A percentile compares a stretch with the other conserved stretches of the same genome.
phyloP scores from a whole-genome alignment of 2,888 invertebrate genomes.

The Drosophila tanythrix region DNA sequence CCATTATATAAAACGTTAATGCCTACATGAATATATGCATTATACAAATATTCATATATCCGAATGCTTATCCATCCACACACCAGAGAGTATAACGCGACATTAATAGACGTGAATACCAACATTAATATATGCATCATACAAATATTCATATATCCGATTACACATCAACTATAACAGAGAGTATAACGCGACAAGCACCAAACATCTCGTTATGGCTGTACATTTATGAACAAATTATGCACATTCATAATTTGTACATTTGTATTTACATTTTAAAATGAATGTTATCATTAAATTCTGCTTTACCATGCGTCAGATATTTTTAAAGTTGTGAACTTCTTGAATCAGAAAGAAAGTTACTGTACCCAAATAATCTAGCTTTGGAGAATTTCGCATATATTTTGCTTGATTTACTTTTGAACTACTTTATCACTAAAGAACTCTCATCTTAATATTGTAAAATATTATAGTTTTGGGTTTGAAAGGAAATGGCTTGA shows the following conservation, averaged over 20 bases:
- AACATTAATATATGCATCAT: neutral
- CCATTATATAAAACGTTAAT: slow-evolving; percentile 23
- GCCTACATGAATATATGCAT: slow-evolving; percentile 31
- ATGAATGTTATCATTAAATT: neutral
- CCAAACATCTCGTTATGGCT: neutral
- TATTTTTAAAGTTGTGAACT: neutral
- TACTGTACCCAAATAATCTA: neutral
- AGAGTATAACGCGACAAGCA: neutral
- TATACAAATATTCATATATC: slow-evolving; percentile 20
- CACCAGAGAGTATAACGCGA: neutral
- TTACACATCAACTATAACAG: neutral
- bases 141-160: neutral
- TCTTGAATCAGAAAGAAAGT: neutral
- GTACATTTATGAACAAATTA: neutral
- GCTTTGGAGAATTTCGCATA: neutral
- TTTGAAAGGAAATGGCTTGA: neutral
- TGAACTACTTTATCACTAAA: no score
- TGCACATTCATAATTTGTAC: neutral
- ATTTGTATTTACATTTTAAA: neutral
- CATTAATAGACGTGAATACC: neutral
- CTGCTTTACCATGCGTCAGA: neutral
- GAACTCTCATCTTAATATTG: no score
- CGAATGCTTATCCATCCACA: neutral
- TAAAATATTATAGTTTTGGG: neutral
- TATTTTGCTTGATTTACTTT: neutral